Percentiles rank a stretch among this genome's conserved stretches.
phyloP scores from a whole-genome alignment of 2,888 invertebrate genomes.

The Choristoneura rosaceana region DNA sequence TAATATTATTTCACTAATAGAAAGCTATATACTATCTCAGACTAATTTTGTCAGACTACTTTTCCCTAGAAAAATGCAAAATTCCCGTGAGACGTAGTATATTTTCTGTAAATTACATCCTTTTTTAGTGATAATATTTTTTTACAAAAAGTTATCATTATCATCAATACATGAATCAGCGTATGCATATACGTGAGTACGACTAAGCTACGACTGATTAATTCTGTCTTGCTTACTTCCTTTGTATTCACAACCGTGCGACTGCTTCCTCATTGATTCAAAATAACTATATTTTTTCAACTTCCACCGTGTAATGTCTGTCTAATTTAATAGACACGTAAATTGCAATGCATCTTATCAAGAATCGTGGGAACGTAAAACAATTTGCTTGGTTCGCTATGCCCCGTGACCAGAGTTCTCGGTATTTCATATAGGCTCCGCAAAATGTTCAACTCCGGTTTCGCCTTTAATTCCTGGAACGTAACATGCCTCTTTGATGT shows the following conservation, averaged over 20 bases:
- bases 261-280: neutral
- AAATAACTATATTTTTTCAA: conserved; percentile 1
- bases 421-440: conserved; percentile 33
- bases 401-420: conserved; percentile 33
- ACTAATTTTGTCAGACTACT: no score
- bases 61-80: no score
- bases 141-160: no score
- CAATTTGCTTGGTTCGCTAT: conserved; percentile 38
- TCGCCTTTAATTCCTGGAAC: conserved; percentile 13
- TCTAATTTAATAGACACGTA: conserved; percentile 34
- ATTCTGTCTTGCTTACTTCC: conserved; percentile 1
- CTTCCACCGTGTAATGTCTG: conserved; percentile 6
- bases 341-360: conserved; percentile 52
- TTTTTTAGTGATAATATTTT: no score
- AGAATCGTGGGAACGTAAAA: conserved; percentile 52
- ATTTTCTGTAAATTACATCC: no score
- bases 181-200: neutral
- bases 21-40: no score
- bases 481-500: neutral
- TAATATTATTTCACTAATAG: no score
- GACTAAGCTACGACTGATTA: neutral
- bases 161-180: no score
- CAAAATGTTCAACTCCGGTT: conserved; percentile 18
- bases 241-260: conserved; percentile 14
- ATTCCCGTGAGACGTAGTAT: no score